phyloP scores from a whole-genome alignment of 2,888 invertebrate genomes.

The Rhyacophila evoluta region DNA sequence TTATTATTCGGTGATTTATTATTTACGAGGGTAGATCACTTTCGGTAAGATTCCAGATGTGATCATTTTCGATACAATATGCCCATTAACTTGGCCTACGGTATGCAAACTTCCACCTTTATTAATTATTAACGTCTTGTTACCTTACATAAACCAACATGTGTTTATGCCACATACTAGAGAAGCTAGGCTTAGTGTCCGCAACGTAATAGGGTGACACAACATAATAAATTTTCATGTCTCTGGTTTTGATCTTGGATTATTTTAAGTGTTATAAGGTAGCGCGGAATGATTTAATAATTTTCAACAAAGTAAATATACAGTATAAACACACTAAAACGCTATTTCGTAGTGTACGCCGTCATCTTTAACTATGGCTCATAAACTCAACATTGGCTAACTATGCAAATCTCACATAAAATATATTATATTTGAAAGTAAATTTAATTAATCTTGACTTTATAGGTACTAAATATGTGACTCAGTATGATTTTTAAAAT shows the following conservation, averaged over 20 bases:
- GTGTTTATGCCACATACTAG: background rate
- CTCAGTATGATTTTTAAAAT: too few relatives aligned
- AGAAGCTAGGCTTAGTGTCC: conserved; percentile 41
- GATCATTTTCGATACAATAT: conserved; percentile 22
- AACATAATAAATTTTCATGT: conserved; percentile 41
- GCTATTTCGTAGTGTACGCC: background rate
- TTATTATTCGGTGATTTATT: conserved; percentile 15
- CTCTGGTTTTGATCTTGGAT: conserved; percentile 41
- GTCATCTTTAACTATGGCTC: too few relatives aligned
- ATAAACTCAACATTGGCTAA: too few relatives aligned
- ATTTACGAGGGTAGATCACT: conserved; percentile 24
- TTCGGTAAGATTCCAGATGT: conserved; percentile 14
- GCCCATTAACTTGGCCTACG: conserved; percentile 13
- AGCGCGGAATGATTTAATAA: conserved; percentile 12
- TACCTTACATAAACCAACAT: conserved; percentile 17
- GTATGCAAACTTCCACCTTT: conserved; percentile 17
- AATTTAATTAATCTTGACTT: too few relatives aligned
- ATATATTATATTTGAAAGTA: too few relatives aligned
- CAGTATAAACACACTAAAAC: background rate
- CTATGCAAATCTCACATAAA: too few relatives aligned
- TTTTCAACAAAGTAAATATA: background rate
- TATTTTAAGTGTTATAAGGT: conserved; percentile 32
- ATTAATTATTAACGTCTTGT: conserved; percentile 24
- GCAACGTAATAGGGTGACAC: conserved; percentile 45
- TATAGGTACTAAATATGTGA: too few relatives aligned